Conservation (phyloP, 1,140 invertebrate genomes). For the Trissolcus basalis region DNA sequence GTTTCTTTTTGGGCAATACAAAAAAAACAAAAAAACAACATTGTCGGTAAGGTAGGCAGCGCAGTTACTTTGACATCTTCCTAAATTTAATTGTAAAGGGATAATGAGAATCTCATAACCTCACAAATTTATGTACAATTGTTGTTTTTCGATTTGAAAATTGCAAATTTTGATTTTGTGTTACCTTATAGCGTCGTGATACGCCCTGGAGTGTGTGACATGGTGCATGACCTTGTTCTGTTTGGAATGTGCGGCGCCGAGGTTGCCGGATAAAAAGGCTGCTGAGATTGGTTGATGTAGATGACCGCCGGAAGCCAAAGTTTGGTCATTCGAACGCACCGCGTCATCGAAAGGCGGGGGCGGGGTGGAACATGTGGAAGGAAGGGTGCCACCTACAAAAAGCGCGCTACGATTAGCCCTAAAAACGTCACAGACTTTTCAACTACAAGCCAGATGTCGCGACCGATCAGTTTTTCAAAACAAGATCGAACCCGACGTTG, state of each 20-base stretch:
- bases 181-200: conserved; percentile 74
- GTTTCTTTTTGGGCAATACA: too few species aligned
- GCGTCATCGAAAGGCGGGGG: conserved; percentile 91
- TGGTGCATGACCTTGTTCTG: conserved; percentile 72
- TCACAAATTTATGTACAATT: too few species aligned
- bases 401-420: conserved; percentile 73
- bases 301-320: conserved; percentile 72
- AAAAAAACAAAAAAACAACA: too few species aligned
- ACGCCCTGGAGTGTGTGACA: conserved; percentile 69
- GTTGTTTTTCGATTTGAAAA: too few species aligned
- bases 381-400: conserved; percentile 77
- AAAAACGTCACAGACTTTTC: conserved; percentile 34
- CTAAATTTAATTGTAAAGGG: neutral
- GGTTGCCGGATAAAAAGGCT: conserved; percentile 65
- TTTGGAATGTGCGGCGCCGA: conserved; percentile 63
- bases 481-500: neutral
- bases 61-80: too few species aligned
- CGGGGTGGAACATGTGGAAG: conserved; percentile 88
- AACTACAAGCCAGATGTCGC: conserved; percentile 48
- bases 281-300: conserved; percentile 57
- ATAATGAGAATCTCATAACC: conserved; percentile 1
- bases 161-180: neutral
- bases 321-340: conserved; percentile 77
- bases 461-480: neutral
- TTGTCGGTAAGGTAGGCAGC: too few species aligned